Conservation (phyloP, 64 coral and sea anemone genomes). For the Cladopsammia gracilis region DNA sequence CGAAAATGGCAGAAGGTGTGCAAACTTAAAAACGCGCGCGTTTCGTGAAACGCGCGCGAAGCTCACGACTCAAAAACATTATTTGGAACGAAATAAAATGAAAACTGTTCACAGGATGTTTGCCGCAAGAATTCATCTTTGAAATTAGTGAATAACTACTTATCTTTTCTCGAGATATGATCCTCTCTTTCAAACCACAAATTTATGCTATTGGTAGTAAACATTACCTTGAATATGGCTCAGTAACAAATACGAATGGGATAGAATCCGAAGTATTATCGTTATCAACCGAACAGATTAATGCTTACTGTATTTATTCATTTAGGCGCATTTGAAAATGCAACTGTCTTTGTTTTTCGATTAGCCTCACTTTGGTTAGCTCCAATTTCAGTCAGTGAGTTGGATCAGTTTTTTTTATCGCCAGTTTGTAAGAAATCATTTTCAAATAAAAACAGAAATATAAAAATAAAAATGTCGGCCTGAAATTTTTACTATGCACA, state of each 20-base stretch:
- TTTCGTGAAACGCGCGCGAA: neutral
- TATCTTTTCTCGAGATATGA: conserved; percentile 8
- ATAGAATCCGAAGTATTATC: neutral
- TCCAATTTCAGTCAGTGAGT: neutral
- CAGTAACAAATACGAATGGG: neutral
- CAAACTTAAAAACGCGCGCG: neutral
- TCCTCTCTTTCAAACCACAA: neutral
- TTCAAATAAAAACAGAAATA: neutral
- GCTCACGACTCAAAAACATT: neutral
- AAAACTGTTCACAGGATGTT: neutral
- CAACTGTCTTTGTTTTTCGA: neutral
- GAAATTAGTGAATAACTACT: neutral
- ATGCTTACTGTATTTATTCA: neutral
- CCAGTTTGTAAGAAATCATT: neutral
- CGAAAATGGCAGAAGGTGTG: neutral
- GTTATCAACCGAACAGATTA: neutral
- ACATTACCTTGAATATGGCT: neutral
- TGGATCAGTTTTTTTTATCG: neutral
- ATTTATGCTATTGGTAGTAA: neutral
- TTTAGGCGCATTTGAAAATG: neutral
- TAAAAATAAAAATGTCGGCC: too few species aligned
- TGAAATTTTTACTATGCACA: too few species aligned
- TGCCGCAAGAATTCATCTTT: neutral
- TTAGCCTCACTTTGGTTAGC: neutral
- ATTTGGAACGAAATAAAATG: neutral